These are phyloP conservation scores for Hypocryptadius cinnamomeus DNA, from an alignment of 2,113 vertebrate species.

Conservation along the genomic window DNA sequence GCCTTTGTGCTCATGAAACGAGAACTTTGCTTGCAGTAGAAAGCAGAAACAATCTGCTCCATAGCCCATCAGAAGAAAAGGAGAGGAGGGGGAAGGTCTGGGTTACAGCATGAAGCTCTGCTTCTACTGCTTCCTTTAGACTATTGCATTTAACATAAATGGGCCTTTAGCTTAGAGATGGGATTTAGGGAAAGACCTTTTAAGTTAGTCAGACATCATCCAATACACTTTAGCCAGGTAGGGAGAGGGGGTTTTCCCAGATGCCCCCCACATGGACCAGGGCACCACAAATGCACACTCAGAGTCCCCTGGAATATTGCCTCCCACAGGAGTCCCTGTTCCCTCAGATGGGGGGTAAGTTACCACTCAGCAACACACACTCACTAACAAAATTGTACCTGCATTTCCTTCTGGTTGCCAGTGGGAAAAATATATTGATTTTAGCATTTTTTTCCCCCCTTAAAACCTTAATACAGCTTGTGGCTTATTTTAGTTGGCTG, in stretches of 20 bases:
- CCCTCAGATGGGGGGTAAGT: accelerated
- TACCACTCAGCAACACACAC: accelerated
- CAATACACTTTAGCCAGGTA: not conserved
- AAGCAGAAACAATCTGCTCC: not conserved
- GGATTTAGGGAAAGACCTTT: not conserved
- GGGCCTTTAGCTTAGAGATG: not conserved
- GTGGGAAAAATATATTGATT: not conserved
- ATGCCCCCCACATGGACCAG: not conserved
- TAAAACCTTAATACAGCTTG: not conserved
- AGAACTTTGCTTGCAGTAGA: not conserved
- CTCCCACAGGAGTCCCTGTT: not conserved
- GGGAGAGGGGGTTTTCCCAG: not conserved
- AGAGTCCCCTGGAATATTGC: too few relatives aligned
- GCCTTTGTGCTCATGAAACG: not conserved
- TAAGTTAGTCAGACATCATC: not conserved
- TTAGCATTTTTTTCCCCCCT: not conserved
- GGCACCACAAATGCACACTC: not conserved
- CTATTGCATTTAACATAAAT: not conserved
- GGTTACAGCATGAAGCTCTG: not conserved
- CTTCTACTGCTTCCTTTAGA: not conserved
- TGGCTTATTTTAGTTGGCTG: not conserved
- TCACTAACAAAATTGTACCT: not conserved
- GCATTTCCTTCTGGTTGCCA: not conserved
- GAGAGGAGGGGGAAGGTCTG: accelerated
- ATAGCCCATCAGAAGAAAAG: not conserved